Evolutionary conservation across 2,888 invertebrate species (phyloP).

Genomic region (Chalcis sispes): DNA sequence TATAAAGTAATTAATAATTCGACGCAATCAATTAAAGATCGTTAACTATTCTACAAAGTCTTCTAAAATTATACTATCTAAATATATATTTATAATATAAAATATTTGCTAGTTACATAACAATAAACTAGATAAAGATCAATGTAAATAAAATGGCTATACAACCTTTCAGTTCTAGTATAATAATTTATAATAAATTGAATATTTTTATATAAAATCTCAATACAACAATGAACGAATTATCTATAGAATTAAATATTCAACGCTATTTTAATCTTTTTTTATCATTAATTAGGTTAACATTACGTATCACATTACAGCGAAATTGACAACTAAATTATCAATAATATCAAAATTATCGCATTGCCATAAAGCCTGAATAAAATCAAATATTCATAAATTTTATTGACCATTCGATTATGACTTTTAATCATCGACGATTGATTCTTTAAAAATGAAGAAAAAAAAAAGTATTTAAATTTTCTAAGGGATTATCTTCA

Average conservation of each 20-base stretch:
- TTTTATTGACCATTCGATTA: neutral
- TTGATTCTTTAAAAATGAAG: too few species aligned
- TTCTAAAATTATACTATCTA: too few species aligned
- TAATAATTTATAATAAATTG: constrained; percentile 12
- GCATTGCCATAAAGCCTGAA: constrained; percentile 16
- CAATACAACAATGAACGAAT: constrained; percentile 47
- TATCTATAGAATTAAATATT: constrained; percentile 41
- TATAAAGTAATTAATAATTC: too few species aligned
- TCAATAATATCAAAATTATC: constrained; percentile 25
- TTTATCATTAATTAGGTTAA: constrained; percentile 39
- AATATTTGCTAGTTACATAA: neutral
- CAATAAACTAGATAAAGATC: constrained; percentile 42
- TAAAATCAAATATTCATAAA: neutral
- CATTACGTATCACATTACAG: constrained; percentile 52
- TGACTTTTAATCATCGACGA: too few species aligned
- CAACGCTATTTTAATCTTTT: constrained; percentile 47
- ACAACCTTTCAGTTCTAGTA: constrained; percentile 25
- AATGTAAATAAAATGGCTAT: constrained; percentile 37
- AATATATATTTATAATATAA: constrained; percentile 14
- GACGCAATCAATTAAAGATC: too few species aligned
- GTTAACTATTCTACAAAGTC: too few species aligned
- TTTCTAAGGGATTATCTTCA: constrained; percentile 8
- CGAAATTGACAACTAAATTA: constrained; percentile 52
- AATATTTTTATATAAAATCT: constrained; percentile 45
- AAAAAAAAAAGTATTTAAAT: neutral